Evolutionary conservation across 2,888 invertebrate species (phyloP).

Genomic region (Amphipyra berbera): DNA sequence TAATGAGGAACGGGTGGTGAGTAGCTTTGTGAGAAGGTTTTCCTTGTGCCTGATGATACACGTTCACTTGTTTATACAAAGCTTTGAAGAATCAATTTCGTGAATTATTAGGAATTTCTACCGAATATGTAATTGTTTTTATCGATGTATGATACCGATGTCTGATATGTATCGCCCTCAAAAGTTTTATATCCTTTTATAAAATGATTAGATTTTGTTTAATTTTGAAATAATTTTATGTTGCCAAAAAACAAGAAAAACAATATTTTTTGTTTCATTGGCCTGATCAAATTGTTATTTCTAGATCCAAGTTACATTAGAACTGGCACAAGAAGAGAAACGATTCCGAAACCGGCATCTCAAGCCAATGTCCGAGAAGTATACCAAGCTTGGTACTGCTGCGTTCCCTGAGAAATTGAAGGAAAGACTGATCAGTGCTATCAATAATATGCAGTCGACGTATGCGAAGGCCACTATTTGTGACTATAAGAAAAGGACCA

Average conservation of each 20-base stretch:
- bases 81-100: no score
- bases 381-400: slow-evolving; percentile 92
- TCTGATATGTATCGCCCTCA: no score
- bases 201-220: no score
- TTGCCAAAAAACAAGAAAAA: no score
- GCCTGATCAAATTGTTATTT: slow-evolving; percentile 26
- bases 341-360: slow-evolving; percentile 91
- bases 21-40: slow-evolving; percentile 9
- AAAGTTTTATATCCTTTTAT: no score
- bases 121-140: no score
- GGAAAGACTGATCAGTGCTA: slow-evolving; percentile 90
- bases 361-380: slow-evolving; percentile 93
- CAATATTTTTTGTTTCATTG: no score
- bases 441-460: slow-evolving; percentile 93
- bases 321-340: slow-evolving; percentile 90
- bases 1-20: slow-evolving; percentile 89
- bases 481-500: slow-evolving; percentile 90
- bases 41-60: no score
- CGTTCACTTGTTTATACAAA: no score
- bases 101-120: no score
- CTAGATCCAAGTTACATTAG: slow-evolving; percentile 77
- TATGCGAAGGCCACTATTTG: slow-evolving; percentile 95
- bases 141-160: no score
- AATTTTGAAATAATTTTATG: no score
- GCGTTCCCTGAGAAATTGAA: slow-evolving; percentile 93